Base-by-base conservation (phyloP, 2,797 vertebrate species). In the Adelosebastes latens region DNA sequence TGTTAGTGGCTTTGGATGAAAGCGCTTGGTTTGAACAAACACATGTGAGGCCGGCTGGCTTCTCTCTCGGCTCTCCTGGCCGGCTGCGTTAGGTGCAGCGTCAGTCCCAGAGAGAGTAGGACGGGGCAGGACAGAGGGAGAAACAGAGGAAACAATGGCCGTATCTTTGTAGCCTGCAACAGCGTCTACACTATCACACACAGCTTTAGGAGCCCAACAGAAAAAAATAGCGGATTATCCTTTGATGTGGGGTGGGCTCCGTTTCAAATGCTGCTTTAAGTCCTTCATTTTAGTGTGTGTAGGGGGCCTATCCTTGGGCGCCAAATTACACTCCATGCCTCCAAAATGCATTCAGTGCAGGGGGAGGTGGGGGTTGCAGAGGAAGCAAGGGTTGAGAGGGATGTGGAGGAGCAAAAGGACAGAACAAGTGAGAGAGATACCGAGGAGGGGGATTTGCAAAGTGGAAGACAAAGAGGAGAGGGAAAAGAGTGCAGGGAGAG, bases 191-290 rank as follows among this genome's bases (percentile, higher is more conserved):
- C 87, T 89, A 91, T 91, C 89, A 87, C 89, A 90, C 90, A 86
- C 82, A 80, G 89, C 92, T 90, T 92, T 92, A 92, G 83, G 82
- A 88, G 88, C 90, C 90, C 87, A 84, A 92, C 86, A 87, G 90
- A 87, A 92, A 49, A 93, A 93, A 93, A 94, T 86, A 91, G 80
- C 18, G 84, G 93, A 95, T 95, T 95, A 95, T 89, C 89, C 94
- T 95, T 94, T 96, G 93, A 95, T 94, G 94, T 94, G 74, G 82
- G 87, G 92, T 92, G 92, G 92, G 90, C 94, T 93, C 88, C 36
- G 77, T 94, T 95, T 94, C 93, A 94, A 94, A 94, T 85, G 89
- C 88, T 82, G 92, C 89, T 93, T 91, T 91, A 93, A 93, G 84
- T 92, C 94, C 72, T 89, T 87, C 81, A 88, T 93, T 94, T 94